Conservation (phyloP, 2,888 invertebrate species). For the Chymomyza procnemis region DNA sequence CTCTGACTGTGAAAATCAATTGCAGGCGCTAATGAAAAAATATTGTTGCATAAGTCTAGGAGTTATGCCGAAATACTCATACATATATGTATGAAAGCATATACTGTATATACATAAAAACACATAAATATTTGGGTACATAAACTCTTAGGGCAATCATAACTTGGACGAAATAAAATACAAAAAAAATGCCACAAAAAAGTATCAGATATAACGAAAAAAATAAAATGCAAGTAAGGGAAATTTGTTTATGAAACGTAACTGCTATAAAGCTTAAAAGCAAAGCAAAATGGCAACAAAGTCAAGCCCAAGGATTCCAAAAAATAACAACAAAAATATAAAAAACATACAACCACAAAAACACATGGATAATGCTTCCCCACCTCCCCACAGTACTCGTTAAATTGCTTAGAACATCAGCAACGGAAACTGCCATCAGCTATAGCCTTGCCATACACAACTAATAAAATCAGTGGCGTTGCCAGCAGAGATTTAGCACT, state of each 20-base stretch:
- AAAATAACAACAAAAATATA: slow-evolving; percentile 5
- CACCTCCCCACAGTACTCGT: slow-evolving; percentile 50
- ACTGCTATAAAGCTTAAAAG: slow-evolving; percentile 37
- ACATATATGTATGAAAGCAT: neutral
- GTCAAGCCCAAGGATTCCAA: slow-evolving; percentile 14
- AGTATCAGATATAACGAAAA: neutral
- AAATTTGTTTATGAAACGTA: neutral
- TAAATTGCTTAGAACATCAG: slow-evolving; percentile 51
- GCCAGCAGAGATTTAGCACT: neutral
- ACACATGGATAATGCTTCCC: slow-evolving; percentile 9
- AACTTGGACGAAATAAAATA: neutral
- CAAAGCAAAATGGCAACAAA: slow-evolving; percentile 40
- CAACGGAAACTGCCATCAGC: neutral
- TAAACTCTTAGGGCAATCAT: neutral
- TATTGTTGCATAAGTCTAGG: neutral
- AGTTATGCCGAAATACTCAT: neutral
- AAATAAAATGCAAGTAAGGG: neutral
- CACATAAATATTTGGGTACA: neutral
- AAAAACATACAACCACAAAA: slow-evolving; percentile 7
- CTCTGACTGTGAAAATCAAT: slow-evolving; percentile 44
- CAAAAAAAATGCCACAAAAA: neutral
- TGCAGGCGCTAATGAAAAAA: slow-evolving; percentile 25
- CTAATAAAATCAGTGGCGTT: slow-evolving; percentile 41
- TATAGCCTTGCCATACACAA: neutral
- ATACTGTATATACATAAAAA: neutral